Conservation (phyloP, 2,888 invertebrate genomes). For the Prenolepis imparis region DNA sequence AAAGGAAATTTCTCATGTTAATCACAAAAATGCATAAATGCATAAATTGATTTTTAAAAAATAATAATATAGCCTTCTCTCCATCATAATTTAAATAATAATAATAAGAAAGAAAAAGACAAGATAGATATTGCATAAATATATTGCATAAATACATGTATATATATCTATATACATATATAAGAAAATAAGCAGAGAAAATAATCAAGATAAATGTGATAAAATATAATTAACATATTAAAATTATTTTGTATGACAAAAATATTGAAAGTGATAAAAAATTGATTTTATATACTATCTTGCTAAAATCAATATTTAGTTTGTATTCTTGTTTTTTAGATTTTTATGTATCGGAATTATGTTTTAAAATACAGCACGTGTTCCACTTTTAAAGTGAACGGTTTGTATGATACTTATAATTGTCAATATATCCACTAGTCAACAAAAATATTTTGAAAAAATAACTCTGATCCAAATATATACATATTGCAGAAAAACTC, state of each 20-base stretch:
- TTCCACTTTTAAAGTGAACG: not conserved
- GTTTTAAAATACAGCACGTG: constrained; percentile 6
- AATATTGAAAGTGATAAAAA: not conserved
- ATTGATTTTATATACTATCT: not conserved
- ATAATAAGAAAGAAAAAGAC: not conserved
- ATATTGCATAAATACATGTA: not conserved
- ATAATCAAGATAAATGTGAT: not conserved
- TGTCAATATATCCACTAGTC: not conserved
- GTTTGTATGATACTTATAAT: not conserved
- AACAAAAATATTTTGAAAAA: constrained; percentile 19
- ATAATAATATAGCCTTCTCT: too few species aligned
- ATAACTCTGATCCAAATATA: not conserved
- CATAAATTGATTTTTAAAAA: too few species aligned
- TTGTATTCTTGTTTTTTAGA: not conserved
- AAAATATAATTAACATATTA: not conserved
- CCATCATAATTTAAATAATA: not conserved
- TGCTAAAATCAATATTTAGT: not conserved
- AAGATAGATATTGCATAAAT: not conserved
- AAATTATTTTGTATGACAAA: not conserved
- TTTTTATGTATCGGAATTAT: not conserved
- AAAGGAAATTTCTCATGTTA: not conserved
- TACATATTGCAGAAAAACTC: not conserved
- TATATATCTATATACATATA: not conserved
- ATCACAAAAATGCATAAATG: not conserved
- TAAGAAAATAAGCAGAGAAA: not conserved